These are phyloP conservation scores for Sitobion miscanthi DNA, from an alignment of 1,140 invertebrate genomes.

Conservation along the genomic window DNA sequence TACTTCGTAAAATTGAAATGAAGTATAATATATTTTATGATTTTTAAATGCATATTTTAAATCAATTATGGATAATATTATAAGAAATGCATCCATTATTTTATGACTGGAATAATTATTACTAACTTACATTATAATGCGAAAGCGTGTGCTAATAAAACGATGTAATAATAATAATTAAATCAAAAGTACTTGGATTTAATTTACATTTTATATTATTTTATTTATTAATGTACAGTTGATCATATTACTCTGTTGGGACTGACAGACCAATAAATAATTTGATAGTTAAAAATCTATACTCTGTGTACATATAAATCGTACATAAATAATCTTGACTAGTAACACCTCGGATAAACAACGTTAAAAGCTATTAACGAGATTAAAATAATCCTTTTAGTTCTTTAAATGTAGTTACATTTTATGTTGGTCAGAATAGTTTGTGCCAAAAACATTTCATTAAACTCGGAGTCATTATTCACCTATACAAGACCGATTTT, in stretches of 20 bases:
- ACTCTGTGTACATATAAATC: neutral
- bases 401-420: conserved; percentile 3
- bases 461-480: neutral
- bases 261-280: neutral
- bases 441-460: conserved; percentile 49
- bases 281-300: neutral
- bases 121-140: neutral
- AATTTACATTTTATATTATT: neutral
- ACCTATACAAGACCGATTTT: neutral
- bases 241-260: neutral
- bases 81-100: neutral
- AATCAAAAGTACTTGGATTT: neutral
- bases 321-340: neutral
- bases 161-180: neutral
- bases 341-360: conserved; percentile 20
- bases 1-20: neutral
- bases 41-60: neutral
- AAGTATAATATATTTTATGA: neutral
- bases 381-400: conserved; percentile 51
- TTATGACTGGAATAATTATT: neutral
- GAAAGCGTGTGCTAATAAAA: neutral
- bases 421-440: conserved; percentile 18
- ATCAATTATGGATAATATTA: neutral
- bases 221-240: neutral
- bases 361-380: conserved; percentile 39